Percentiles rank a stretch among this genome's conserved stretches.
phyloP scores from a whole-genome alignment of 2,888 invertebrate genomes.

The Rhagonycha fulva region DNA sequence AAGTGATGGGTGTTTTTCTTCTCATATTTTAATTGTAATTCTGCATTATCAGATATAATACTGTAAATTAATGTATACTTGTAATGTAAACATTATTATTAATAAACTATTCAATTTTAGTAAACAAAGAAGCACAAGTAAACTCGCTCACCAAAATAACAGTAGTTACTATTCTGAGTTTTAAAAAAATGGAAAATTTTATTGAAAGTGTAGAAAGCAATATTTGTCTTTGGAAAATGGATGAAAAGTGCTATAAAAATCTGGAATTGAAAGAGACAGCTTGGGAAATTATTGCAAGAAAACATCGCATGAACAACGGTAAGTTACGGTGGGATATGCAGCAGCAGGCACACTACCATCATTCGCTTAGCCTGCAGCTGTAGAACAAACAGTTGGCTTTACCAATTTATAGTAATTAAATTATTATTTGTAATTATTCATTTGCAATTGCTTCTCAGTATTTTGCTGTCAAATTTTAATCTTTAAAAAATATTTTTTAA shows the following conservation, averaged over 20 bases:
- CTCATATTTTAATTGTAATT: neutral
- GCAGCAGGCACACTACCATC: neutral
- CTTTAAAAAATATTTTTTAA: too few relatives aligned
- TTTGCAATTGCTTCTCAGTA: too few relatives aligned
- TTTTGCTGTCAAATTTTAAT: too few relatives aligned
- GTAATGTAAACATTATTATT: too few relatives aligned
- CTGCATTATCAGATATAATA: neutral
- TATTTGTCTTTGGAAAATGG: neutral
- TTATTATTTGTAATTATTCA: too few relatives aligned
- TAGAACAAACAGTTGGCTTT: too few relatives aligned
- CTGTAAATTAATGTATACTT: too few relatives aligned
- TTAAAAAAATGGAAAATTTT: neutral
- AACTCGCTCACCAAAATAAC: too few relatives aligned
- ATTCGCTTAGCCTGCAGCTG: neutral
- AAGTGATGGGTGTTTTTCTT: too few relatives aligned
- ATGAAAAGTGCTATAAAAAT: neutral
- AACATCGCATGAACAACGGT: neutral
- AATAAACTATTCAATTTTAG: neutral
- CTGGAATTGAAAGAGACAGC: neutral
- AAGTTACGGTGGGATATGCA: neutral
- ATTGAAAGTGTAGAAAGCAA: neutral
- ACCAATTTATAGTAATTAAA: too few relatives aligned
- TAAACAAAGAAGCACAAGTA: too few relatives aligned
- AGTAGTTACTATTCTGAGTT: too few relatives aligned
- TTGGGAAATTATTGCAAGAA: neutral